Evolutionary conservation across 2,888 invertebrate genomes (phyloP), one percentile per base, ranked within the genome.

Genomic region (Liposcelis brunnea): DNA sequence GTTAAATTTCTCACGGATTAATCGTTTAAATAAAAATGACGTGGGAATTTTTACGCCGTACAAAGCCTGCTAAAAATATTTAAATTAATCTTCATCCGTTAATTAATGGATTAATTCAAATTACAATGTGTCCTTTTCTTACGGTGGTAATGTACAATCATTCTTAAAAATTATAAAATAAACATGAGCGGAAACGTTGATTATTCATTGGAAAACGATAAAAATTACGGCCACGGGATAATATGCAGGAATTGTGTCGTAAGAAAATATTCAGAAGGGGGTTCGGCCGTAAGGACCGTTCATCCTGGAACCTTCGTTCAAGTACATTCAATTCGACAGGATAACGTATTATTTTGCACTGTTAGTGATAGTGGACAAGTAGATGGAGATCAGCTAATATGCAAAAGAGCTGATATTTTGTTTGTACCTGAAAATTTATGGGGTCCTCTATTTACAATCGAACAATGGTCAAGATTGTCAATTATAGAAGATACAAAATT

Each of bases 371-470:
- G 10, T 35, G 10, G 4, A 10, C 40, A 40, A 21, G n/a, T 40
- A 6, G 40, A 40, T n/a, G 6, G 16, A 4, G 19, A 14, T 12
- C 21, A n/a, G 12, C 19, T 40, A 3, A 11, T 40, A n/a, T 40
- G 40, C 19, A 40, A 40, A 21, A 18, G 10, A 19, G 3, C 15
- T 11, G 40, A 40, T 19, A 19, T 40, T 5, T 16, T 21, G 7
- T 8, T 40, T 14, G 40, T 40, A 19, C 18, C 15, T 14, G 40
- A n/a, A 7, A 18, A n/a, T 14, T 19, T 40, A 19, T 40, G 40
- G 40, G 40, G 40, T n/a, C 19, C 40, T 19, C 11, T 40, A 19
- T 40, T 40, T 19, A 12, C 40, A 18, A 14, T 40, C 3, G n/a
- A n/a, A 6, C 19, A 3, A n/a, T 8, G 21, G 40, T 7, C 40